Evolutionary conservation across 2,113 vertebrate genomes (phyloP).

Genomic region (Melanocharis versteri): DNA sequence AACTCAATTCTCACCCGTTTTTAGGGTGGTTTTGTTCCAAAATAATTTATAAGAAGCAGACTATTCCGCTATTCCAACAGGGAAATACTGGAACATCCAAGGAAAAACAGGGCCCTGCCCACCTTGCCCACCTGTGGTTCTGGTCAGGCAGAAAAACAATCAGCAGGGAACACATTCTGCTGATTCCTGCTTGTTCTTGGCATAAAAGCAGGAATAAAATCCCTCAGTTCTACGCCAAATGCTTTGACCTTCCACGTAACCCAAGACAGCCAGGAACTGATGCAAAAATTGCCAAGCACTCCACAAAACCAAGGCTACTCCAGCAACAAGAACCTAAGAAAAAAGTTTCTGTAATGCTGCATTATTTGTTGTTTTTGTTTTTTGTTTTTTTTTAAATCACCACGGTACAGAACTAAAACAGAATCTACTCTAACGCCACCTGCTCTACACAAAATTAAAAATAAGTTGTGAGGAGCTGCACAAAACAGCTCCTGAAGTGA

Average conservation of each 20-base stretch:
- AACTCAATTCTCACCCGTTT: neutral
- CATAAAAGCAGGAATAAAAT: neutral
- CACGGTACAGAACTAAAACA: neutral
- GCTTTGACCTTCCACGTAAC: neutral
- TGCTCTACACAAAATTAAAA: neutral
- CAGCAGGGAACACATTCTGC: neutral
- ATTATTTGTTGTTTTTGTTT: neutral
- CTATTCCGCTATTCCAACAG: neutral
- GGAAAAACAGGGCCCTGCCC: neutral
- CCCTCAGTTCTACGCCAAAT: neutral
- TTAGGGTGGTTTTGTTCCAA: neutral
- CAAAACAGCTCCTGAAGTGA: neutral
- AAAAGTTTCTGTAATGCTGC: neutral
- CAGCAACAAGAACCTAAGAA: neutral
- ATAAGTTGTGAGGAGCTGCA: neutral
- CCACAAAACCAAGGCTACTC: neutral
- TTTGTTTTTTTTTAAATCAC: neutral
- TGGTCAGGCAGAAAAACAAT: neutral
- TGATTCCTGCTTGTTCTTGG: neutral
- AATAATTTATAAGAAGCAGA: neutral
- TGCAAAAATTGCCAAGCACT: neutral
- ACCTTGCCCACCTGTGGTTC: neutral
- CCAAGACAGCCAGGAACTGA: neutral
- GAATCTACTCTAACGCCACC: neutral
- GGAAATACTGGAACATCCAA: neutral